Base-by-base conservation (phyloP, 2,888 invertebrate species). In the Pammene aurita region DNA sequence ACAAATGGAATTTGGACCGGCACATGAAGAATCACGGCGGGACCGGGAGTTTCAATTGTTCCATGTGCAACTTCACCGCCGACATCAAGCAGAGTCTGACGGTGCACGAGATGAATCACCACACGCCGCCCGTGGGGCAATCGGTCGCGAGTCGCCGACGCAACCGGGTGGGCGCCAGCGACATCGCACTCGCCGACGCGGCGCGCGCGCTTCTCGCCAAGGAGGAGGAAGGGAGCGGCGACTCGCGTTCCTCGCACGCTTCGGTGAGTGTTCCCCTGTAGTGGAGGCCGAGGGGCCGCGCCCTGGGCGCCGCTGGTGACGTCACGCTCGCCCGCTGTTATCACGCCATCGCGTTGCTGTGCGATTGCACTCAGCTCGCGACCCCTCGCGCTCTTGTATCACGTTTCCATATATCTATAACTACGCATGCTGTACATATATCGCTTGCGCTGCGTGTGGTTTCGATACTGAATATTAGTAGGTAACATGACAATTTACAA, bases 21-120 rank as follows among this genome's bases (percentile, higher is more conserved):
- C 98, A 98, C 85, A 96, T 97, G 94, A 96, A 97, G 88, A 97
- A 97, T 85, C 98, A 98, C 90, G 96, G 95, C 73, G 97, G 97
- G 4, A 95, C 93, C 66, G 97, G 97, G n/a, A 95, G 95, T 72
- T 97, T 96, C 88, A 95, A 95, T 80, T 98, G 98, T 87, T 95
- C 96, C 52, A 95, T 96, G 76, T 98, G 98, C 86, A 97, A 97
- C 87, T 98, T 98, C 86, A 96, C 97, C 11, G 97, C 97, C 44
- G 97, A 97, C 82, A 97, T 97, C 84, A 96, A 97, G 84, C 97
- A 98, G 85, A 97, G 97, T 84, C 90, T 98, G 82, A 97, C 97
- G 14, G 97, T 97, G 72, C 97, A 97, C 87, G 97, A 97, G 88
- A 96, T 97, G 94, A 97, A 97, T 92, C 97, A 97, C 85, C 97